Conservation (phyloP, 1,140 invertebrate genomes). For the Tetranychus cinnabarinus region DNA sequence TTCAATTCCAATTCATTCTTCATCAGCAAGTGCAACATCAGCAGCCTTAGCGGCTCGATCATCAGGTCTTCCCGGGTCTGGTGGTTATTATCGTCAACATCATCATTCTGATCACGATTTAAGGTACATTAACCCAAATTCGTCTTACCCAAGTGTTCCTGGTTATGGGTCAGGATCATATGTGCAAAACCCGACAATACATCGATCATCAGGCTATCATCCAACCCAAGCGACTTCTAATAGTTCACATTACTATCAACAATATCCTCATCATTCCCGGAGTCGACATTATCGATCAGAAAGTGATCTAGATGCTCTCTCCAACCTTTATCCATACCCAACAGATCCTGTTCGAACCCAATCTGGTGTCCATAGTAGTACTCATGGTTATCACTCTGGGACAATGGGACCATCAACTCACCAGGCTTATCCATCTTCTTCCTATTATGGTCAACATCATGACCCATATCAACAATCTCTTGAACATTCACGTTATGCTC, state of each 20-base stretch:
- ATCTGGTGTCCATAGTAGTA: too few species aligned
- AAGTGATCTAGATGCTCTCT: constrained; percentile 1
- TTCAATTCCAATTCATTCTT: neutral
- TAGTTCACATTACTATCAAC: neutral
- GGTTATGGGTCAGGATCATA: neutral
- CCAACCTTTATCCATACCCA: neutral
- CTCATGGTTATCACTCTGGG: too few species aligned
- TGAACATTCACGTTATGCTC: too few species aligned
- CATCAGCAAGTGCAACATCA: neutral
- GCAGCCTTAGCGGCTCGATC: neutral
- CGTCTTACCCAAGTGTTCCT: neutral
- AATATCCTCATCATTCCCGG: neutral
- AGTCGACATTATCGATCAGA: neutral
- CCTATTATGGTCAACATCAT: too few species aligned
- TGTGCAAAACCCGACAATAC: neutral
- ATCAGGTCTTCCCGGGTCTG: too few species aligned
- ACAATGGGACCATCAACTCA: too few species aligned
- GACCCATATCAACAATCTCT: too few species aligned
- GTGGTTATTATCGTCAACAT: neutral
- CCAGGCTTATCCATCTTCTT: too few species aligned
- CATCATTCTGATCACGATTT: neutral
- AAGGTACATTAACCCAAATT: neutral
- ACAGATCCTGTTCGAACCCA: neutral
- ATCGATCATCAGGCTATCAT: neutral
- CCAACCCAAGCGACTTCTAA: neutral